Conservation (phyloP, 2,797 vertebrate genomes). For the Coilia nasus region DNA sequence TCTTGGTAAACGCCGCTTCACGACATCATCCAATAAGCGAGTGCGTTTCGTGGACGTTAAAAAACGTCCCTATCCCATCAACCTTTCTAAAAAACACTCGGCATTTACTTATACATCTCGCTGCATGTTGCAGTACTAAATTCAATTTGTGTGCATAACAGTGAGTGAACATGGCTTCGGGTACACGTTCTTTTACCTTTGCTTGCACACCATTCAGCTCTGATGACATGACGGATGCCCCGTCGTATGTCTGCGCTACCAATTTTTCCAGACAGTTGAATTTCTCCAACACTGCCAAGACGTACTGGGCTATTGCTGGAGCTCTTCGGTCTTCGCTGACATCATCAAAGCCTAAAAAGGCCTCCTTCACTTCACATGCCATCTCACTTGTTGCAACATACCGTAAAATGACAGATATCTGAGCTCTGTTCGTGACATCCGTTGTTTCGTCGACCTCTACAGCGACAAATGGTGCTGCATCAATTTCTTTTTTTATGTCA, state of each 20-base stretch:
- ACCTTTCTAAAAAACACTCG: conserved; percentile 42
- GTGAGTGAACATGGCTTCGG: conserved; percentile 44
- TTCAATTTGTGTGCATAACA: conserved; percentile 22
- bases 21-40: conserved; percentile 18
- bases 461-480: conserved; percentile 32
- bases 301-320: conserved; percentile 41
- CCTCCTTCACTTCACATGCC: conserved; percentile 41
- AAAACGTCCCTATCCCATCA: conserved; percentile 44
- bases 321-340: conserved; percentile 38
- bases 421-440: conserved; percentile 30
- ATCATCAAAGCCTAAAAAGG: conserved; percentile 46
- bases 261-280: conserved; percentile 46
- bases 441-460: conserved; percentile 46
- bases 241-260: conserved; percentile 48
- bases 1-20: conserved; percentile 15
- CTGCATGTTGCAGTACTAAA: conserved; percentile 26
- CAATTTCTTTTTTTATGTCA: conserved; percentile 38
- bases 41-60: conserved; percentile 35
- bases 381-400: conserved; percentile 38
- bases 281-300: conserved; percentile 42
- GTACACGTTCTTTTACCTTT: conserved; percentile 42
- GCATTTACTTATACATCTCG: conserved; percentile 21
- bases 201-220: conserved; percentile 49
- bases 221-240: conserved; percentile 36
- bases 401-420: conserved; percentile 40